Base-by-base conservation (phyloP, 1,140 invertebrate species). In the Sitophilus oryzae region DNA sequence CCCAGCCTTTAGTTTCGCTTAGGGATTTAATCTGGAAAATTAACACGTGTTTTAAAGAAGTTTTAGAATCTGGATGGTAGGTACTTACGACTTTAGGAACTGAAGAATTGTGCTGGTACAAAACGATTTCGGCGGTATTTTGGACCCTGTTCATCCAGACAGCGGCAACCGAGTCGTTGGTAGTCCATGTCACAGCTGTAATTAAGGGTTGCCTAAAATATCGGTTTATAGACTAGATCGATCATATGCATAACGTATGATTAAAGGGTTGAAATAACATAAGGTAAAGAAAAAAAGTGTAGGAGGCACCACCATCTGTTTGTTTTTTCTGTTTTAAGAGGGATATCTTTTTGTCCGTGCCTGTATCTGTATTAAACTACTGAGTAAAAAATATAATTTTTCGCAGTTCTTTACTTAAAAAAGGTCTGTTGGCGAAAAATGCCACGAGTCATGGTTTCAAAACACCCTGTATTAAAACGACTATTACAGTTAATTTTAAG, bases 121-220 rank as follows among this genome's bases (percentile, higher is more conserved):
- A 54, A 9, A 66, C 50, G 25, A 72, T 59, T 20, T 34, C 54
- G 1, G 70, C 64, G 52, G 65, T 66, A 69, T 91, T 96, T 73
- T 96, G 93, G 35, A 86, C 79, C 58, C 93, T 77, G 64, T 93
- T 93, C 71, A 92, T 79, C 89, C 92, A 95, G 16, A 85, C 79
- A 1, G 89, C 82, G 8, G 83, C 74, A 5, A 93, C 65, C 22
- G 84, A 77, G 11, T 79, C 71, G 30, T 85, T 79, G 38, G 84
- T 83, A 8, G 83, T 81, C 87, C 93, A 96, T 20, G 79, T 72
- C 0, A 94, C 89, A 46, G 83, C 71, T 3, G 81, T 78, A 52
- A 89, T 74, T 63, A 89, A 85, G 62, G 83, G 76, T 56, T 88
- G 80, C 5, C 75, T 77, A 57, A 53, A 66, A 57, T 43, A 35